Evolutionary conservation across 2,113 vertebrate genomes (phyloP).

Genomic region (Cololabis saira): DNA sequence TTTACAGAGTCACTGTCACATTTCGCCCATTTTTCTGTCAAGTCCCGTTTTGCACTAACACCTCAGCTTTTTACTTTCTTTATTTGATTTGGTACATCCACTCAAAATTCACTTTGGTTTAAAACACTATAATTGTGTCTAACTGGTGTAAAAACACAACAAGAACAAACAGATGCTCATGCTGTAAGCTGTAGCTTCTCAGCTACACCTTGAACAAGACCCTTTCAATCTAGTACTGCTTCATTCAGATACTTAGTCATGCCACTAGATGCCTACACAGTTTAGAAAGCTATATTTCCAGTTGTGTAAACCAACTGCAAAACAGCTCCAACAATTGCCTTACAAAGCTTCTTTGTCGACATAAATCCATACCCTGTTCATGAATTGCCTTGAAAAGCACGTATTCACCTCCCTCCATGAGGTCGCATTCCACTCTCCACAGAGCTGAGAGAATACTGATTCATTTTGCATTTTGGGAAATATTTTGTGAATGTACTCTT

Average conservation of each 20-base stretch:
- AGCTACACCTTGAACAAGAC: slow-evolving; percentile 41
- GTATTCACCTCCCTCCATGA: slow-evolving; percentile 45
- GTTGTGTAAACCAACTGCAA: slow-evolving; percentile 61
- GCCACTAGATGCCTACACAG: slow-evolving; percentile 75
- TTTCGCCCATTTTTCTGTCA: slow-evolving; percentile 49
- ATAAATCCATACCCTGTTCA: slow-evolving; percentile 78
- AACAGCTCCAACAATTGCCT: slow-evolving; percentile 73
- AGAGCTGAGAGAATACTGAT: slow-evolving; percentile 66
- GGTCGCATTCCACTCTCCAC: slow-evolving; percentile 46
- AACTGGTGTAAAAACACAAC: slow-evolving; percentile 41
- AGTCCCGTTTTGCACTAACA: slow-evolving; percentile 84
- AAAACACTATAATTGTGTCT: slow-evolving; percentile 34
- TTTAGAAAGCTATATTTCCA: slow-evolving; percentile 63
- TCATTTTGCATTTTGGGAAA: slow-evolving; percentile 76
- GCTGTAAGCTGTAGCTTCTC: slow-evolving; percentile 28
- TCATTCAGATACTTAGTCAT: slow-evolving; percentile 64
- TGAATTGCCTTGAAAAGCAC: slow-evolving; percentile 82
- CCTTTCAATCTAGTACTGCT: slow-evolving; percentile 35
- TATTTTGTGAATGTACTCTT: slow-evolving; percentile 89
- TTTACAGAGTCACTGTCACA: slow-evolving; percentile 54
- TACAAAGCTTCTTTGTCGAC: slow-evolving; percentile 62
- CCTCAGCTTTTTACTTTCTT: slow-evolving; percentile 53
- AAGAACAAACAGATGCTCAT: slow-evolving; percentile 14
- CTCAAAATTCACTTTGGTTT: slow-evolving; percentile 22
- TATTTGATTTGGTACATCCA: slow-evolving; percentile 47